phyloP scores from a whole-genome alignment of 2,888 invertebrate genomes.

The Agonopterix arenella region DNA sequence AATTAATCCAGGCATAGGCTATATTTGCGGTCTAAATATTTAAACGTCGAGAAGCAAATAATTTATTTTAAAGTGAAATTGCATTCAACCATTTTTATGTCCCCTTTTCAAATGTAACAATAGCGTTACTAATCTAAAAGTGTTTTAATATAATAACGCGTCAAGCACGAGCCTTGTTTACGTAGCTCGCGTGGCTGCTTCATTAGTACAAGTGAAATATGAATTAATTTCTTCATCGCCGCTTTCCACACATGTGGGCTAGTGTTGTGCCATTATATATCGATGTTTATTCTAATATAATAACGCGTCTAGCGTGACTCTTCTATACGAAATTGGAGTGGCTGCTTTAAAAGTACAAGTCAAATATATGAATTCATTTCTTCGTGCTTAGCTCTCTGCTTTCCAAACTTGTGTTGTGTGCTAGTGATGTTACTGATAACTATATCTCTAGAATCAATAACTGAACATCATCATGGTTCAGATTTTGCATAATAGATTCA shows the following conservation, averaged over 20 bases:
- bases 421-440: too few species aligned
- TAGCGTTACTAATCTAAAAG: not conserved
- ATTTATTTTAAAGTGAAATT: not conserved
- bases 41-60: not conserved
- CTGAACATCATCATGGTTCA: too few species aligned
- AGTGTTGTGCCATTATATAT: slow-evolving; percentile 18
- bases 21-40: not conserved
- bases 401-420: too few species aligned
- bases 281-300: too few species aligned
- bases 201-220: slow-evolving; percentile 54
- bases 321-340: too few species aligned
- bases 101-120: not conserved
- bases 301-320: too few species aligned
- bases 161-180: slow-evolving; percentile 4
- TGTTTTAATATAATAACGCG: slow-evolving; percentile 1
- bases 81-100: not conserved
- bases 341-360: too few species aligned
- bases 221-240: slow-evolving; percentile 58
- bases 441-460: too few species aligned
- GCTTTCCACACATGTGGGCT: slow-evolving; percentile 30
- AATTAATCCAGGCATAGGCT: too few species aligned
- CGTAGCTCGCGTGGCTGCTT: slow-evolving; percentile 31
- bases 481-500: too few species aligned
- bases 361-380: too few species aligned
- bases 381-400: too few species aligned